A percentile compares a stretch with the other conserved stretches of the same genome.
phyloP scores from a whole-genome alignment of 2,888 invertebrate species.

The Macaria notata region DNA sequence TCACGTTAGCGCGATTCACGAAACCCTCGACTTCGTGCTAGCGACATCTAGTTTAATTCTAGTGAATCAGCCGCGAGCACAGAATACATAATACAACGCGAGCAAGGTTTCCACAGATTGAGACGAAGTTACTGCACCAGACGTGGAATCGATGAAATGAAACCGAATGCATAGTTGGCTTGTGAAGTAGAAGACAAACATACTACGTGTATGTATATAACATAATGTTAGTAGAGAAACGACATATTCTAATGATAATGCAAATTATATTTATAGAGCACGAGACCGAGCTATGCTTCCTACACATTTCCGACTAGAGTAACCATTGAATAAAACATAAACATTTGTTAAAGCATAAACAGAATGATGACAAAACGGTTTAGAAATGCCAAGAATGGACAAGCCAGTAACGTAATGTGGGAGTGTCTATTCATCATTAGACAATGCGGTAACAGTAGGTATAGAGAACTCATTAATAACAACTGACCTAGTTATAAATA shows the following conservation, averaged over 20 bases:
- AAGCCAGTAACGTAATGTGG: not conserved
- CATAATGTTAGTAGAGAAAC: not conserved
- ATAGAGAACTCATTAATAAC: slow-evolving; percentile 8
- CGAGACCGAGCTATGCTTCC: not conserved
- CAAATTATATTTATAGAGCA: slow-evolving; percentile 1
- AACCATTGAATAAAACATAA: slow-evolving; percentile 7
- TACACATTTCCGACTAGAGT: slow-evolving; percentile 3
- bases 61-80: not conserved
- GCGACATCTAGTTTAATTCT: slow-evolving; percentile 20
- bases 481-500: slow-evolving; percentile 4
- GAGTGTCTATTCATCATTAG: slow-evolving; percentile 7
- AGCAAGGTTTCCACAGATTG: not conserved
- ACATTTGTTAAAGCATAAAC: not conserved
- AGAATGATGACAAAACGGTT: not conserved
- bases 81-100: too few species aligned
- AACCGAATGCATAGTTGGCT: too few species aligned
- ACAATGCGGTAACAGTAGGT: slow-evolving; percentile 12
- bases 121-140: slow-evolving; percentile 2
- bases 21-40: slow-evolving; percentile 1
- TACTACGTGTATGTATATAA: not conserved
- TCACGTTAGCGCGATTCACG: slow-evolving; percentile 20
- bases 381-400: slow-evolving; percentile 6
- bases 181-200: too few species aligned
- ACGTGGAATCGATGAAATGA: slow-evolving; percentile 1
- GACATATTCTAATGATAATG: not conserved